phyloP scores from a whole-genome alignment of 2,797 vertebrate species.

The Salarias fasciatus region DNA sequence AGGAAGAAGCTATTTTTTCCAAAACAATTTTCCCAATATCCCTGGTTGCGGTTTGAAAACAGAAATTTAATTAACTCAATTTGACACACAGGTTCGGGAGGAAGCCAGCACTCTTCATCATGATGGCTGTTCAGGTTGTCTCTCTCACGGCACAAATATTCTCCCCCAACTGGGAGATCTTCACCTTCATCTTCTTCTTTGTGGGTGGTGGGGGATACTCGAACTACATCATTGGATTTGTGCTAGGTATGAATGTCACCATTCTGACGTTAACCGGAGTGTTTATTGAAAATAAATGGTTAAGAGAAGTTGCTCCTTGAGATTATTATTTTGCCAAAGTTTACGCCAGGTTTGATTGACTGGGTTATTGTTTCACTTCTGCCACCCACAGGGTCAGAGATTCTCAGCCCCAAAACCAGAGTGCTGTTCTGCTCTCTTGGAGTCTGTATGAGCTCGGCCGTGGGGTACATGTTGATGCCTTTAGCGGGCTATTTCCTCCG shows the following conservation, averaged over 20 bases:
- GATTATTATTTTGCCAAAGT: no score
- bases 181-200: conserved; percentile 83
- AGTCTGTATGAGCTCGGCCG: conserved; percentile 86
- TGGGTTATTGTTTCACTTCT: neutral
- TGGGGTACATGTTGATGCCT: conserved; percentile 89
- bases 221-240: conserved; percentile 90
- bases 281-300: no score
- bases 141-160: conserved; percentile 88
- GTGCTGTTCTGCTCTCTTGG: conserved; percentile 88
- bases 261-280: no score
- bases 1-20: no score
- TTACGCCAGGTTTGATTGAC: neutral
- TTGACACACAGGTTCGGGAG: conserved; percentile 83
- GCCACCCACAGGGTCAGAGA: conserved; percentile 84
- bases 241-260: conserved; percentile 83
- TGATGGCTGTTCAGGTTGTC: conserved; percentile 87
- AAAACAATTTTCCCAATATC: no score
- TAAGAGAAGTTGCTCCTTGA: no score
- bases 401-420: conserved; percentile 83
- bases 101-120: conserved; percentile 86
- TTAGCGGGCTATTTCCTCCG: conserved; percentile 85
- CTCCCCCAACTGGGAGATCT: conserved; percentile 90
- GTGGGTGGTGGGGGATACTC: conserved; percentile 89
- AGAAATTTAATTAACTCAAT: neutral
- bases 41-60: neutral